Evolutionary conservation across 2,797 vertebrate genomes (phyloP).

Genomic region (Cuniculus paca): DNA sequence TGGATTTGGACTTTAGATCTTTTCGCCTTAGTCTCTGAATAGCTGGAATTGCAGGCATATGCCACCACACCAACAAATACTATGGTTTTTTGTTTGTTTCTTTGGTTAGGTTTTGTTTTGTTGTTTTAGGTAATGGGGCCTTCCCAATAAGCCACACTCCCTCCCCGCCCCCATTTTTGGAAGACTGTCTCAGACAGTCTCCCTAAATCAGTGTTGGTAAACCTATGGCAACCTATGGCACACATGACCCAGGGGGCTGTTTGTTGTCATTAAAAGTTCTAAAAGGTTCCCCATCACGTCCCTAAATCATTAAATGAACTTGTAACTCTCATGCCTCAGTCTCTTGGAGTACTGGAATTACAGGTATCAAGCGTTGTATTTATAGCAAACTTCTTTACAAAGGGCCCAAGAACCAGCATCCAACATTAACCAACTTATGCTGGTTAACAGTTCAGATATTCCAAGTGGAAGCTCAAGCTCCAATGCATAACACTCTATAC

Average conservation of each 20-base stretch:
- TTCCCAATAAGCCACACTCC: not conserved
- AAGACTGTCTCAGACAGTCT: not conserved
- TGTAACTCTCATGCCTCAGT: not conserved
- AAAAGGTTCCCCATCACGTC: not conserved
- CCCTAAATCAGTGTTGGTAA: not conserved
- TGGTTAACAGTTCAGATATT: conserved; percentile 8
- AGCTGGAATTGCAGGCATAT: not conserved
- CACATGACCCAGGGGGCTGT: not conserved
- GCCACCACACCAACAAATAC: not conserved
- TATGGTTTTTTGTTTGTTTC: not conserved
- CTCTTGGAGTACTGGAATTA: not conserved
- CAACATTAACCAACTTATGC: not conserved
- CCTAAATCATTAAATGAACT: not conserved
- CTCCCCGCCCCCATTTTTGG: not conserved
- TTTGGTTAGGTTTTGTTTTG: not conserved
- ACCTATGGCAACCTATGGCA: not conserved
- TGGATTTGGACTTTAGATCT: not conserved
- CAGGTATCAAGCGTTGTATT: not conserved
- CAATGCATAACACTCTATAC: not conserved
- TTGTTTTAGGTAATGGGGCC: not conserved
- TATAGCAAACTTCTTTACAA: not conserved
- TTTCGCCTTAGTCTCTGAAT: not conserved
- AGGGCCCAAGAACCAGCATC: not conserved
- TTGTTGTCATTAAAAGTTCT: not conserved
- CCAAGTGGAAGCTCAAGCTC: conserved; percentile 53